Conservation (phyloP, 2,113 vertebrate genomes). For the Eulemur macaco region DNA sequence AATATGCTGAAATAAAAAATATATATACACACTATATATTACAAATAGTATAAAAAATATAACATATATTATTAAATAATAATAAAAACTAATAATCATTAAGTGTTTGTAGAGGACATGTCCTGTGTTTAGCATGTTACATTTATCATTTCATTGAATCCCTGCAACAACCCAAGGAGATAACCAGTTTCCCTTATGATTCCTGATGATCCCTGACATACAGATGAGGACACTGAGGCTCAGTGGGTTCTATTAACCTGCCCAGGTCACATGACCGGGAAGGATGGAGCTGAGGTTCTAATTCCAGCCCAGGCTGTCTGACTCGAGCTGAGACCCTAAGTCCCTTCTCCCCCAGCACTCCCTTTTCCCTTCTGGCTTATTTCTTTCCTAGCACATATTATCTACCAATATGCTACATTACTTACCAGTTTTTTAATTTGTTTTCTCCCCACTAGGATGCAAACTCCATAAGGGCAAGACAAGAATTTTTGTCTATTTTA, state of each 20-base stretch:
- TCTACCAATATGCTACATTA: neutral
- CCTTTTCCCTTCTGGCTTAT: neutral
- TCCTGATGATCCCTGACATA: neutral
- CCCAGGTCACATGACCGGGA: neutral
- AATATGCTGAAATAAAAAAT: neutral
- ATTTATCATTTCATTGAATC: neutral
- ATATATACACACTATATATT: neutral
- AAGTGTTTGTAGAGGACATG: neutral
- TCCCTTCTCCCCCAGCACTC: rapidly evolving
- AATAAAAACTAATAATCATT: neutral
- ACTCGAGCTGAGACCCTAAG: neutral
- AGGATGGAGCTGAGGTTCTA: neutral
- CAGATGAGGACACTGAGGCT: neutral
- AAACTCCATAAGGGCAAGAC: neutral
- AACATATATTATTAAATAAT: neutral
- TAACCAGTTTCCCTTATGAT: neutral
- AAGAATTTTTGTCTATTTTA: neutral
- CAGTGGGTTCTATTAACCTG: neutral
- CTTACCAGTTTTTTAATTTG: neutral
- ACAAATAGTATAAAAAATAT: neutral
- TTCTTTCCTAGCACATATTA: neutral
- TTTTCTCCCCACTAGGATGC: neutral
- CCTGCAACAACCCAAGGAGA: neutral
- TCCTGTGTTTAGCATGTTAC: neutral
- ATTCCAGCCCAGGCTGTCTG: neutral